Evolutionary conservation across 2,113 vertebrate species (phyloP).

Genomic region (Benitochromis conjunctus): DNA sequence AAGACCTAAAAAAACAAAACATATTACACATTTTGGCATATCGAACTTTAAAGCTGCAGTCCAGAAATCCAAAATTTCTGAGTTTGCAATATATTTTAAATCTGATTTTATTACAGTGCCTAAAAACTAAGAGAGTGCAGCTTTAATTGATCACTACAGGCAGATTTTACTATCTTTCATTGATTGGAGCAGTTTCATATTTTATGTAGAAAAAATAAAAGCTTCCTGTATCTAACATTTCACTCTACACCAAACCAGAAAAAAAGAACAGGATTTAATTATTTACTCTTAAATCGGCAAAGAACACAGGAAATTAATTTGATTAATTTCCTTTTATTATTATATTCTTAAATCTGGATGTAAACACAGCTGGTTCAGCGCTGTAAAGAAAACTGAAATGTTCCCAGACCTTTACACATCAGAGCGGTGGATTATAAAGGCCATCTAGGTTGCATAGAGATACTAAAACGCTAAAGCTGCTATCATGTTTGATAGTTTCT

Average conservation of each 20-base stretch:
- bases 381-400: neutral
- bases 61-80: neutral
- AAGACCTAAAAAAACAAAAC: neutral
- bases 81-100: neutral
- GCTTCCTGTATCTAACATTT: neutral
- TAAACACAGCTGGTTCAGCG: neutral
- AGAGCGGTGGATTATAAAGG: constrained; percentile 33
- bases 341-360: neutral
- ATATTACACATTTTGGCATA: neutral
- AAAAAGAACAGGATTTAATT: neutral
- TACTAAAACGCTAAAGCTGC: constrained; percentile 58
- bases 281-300: neutral
- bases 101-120: neutral
- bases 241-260: neutral
- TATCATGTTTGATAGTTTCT: constrained; percentile 20
- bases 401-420: constrained; percentile 6
- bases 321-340: neutral
- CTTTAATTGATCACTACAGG: neutral
- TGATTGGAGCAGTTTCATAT: neutral
- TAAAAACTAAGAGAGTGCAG: neutral
- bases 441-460: constrained; percentile 59
- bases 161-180: neutral
- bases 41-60: neutral
- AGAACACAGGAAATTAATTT: neutral
- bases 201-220: neutral